Conservation (phyloP, 2,113 vertebrate genomes). For the Grus americana region DNA sequence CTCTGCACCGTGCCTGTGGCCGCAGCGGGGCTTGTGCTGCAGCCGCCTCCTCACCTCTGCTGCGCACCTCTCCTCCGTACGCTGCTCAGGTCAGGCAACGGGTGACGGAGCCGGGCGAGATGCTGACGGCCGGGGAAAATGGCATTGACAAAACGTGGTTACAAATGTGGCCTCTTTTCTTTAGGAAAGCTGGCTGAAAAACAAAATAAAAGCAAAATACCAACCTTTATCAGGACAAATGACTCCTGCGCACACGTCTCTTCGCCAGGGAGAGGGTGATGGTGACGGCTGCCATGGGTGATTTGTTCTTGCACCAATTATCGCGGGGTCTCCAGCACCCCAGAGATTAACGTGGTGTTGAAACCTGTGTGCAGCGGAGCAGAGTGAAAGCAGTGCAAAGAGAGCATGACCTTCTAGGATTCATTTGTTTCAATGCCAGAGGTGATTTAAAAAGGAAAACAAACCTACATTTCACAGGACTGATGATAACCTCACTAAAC, state of each 20-base stretch:
- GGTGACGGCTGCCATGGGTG: background rate
- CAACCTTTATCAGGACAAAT: background rate
- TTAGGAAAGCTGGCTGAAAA: background rate
- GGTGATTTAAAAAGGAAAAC: background rate
- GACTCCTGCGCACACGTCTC: background rate
- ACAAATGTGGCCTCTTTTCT: background rate
- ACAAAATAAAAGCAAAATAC: background rate
- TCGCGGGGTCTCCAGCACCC: rapidly evolving
- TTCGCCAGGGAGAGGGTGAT: rapidly evolving
- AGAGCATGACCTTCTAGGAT: background rate
- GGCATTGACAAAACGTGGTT: background rate
- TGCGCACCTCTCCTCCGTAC: rapidly evolving
- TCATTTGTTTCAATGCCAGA: background rate
- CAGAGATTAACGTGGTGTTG: background rate
- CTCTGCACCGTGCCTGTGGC: background rate
- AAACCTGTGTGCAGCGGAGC: background rate
- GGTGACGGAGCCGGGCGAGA: rapidly evolving
- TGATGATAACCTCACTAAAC: background rate
- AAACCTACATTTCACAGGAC: background rate
- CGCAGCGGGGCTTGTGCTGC: rapidly evolving
- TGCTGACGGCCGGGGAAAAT: background rate
- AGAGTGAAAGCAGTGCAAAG: background rate
- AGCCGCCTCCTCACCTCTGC: rapidly evolving
- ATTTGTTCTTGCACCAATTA: background rate
- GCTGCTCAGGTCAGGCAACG: background rate